Base-by-base conservation (phyloP, 2,113 vertebrate species). In the Camelus bactrianus region DNA sequence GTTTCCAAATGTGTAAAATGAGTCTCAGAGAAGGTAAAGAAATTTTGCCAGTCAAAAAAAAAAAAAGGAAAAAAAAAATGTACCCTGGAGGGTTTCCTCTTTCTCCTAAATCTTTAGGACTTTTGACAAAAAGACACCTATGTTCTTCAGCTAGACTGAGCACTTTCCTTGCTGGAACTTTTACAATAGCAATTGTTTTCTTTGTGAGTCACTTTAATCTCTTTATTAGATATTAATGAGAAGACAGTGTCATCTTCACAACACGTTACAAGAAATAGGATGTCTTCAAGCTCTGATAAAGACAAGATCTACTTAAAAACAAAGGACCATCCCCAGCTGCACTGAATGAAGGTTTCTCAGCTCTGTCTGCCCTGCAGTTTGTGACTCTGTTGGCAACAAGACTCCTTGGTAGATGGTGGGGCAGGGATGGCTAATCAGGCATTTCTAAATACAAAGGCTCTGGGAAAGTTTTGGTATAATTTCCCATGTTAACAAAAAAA, bases 391-490 rank as follows among this genome's bases (percentile, higher is more conserved):
- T 26, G 54, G 28, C 46, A 70, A 4, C 3, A 89, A 38, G 30
- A 8, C 1, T 28, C 35, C 67, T 28, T 9, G 54, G 64, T 35
- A 26, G 42, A 77, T 32, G 11, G 7, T 42, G 11, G 17, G 12
- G 32, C 38, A 11, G 35, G 8, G 17, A n/a, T 1, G 30, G 6
- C 15, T 76, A n/a, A 50, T 67, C n/a, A 76, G n/a, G 65, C 32
- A 56, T 67, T 90, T 69, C 42, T 79, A 58, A 95, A 80, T 70
- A 46, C 19, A 79, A 86, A 80, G 30, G 19, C 50, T 72, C 48
- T 97, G 91, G 92, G 93, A 91, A 97, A 92, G 77, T 95, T 84
- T 67, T 9, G 35, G 19, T 77, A 35, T 58, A 58, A 89, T 91
- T 97, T 95, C 88, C 35, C 91, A 90, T 73, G 54, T 73, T 72